These are phyloP conservation scores for Ectemnius cavifrons DNA, from an alignment of 2,888 invertebrate species.

Conservation along the genomic window DNA sequence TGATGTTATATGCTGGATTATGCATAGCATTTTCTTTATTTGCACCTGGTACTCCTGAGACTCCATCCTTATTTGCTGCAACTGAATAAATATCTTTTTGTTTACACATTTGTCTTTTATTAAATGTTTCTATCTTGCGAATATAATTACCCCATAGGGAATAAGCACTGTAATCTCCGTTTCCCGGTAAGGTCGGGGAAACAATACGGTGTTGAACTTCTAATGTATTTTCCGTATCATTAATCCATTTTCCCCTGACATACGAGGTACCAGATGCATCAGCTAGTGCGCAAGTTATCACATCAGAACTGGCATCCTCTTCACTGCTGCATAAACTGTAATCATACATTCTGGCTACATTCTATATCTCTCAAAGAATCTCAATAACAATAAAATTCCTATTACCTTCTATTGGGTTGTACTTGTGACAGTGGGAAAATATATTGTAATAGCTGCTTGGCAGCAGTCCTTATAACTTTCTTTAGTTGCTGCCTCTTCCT, in stretches of 20 bases:
- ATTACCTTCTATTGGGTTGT: slow-evolving; percentile 78
- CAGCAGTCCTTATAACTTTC: slow-evolving; percentile 80
- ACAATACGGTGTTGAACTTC: slow-evolving; percentile 88
- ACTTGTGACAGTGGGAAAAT: slow-evolving; percentile 84
- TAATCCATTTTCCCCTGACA: slow-evolving; percentile 89
- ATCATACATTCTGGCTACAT: slow-evolving; percentile 1
- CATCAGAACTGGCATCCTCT: slow-evolving; percentile 70
- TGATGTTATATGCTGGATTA: slow-evolving; percentile 86
- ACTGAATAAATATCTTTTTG: slow-evolving; percentile 71
- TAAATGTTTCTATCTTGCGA: background rate
- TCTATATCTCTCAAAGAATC: background rate
- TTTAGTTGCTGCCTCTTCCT: slow-evolving; percentile 81
- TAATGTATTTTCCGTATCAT: slow-evolving; percentile 83
- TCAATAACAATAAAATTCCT: background rate
- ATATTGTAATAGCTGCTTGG: slow-evolving; percentile 83
- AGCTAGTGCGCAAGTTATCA: slow-evolving; percentile 79
- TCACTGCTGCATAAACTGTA: slow-evolving; percentile 72
- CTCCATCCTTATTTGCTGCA: slow-evolving; percentile 80
- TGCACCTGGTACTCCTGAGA: slow-evolving; percentile 77
- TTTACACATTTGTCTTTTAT: slow-evolving; percentile 4
- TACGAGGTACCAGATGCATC: slow-evolving; percentile 89
- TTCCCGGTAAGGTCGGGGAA: slow-evolving; percentile 90
- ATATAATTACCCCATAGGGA: slow-evolving; percentile 84
- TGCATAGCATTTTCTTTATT: slow-evolving; percentile 81
- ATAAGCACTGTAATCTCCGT: slow-evolving; percentile 90